A percentile compares a stretch with the other conserved stretches of the same genome.
Conservation (phyloP, 2,797 vertebrate species). For the Alectoris magna region DNA sequence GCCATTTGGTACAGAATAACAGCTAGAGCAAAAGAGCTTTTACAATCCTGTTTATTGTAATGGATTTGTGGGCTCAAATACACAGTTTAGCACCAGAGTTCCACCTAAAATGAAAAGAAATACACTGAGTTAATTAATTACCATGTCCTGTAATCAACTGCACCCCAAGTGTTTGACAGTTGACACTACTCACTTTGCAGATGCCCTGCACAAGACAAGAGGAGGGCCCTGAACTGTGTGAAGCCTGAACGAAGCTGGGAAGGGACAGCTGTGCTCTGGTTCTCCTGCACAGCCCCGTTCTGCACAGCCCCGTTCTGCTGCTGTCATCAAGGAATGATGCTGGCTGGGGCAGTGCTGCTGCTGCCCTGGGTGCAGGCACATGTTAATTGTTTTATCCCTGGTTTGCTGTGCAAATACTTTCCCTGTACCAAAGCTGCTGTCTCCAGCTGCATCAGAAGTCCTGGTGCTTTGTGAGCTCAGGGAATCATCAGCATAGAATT, state of each 20-base stretch:
- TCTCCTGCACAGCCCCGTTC: neutral
- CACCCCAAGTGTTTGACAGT: neutral
- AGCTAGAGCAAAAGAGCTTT: neutral
- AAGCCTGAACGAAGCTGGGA: neutral
- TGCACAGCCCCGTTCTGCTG: neutral
- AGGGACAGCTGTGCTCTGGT: neutral
- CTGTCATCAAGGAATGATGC: too few relatives aligned
- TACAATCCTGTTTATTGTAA: constrained; percentile 46
- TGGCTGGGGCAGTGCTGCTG: neutral
- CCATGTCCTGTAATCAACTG: constrained; percentile 39
- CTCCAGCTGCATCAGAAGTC: neutral
- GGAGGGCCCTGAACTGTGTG: neutral
- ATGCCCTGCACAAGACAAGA: accelerated
- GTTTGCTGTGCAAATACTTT: accelerated
- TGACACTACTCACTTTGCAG: neutral
- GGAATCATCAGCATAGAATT: neutral
- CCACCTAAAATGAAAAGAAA: constrained; percentile 32
- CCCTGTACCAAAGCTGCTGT: neutral
- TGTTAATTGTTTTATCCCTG: accelerated
- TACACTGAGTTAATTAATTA: constrained; percentile 49
- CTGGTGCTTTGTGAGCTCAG: accelerated
- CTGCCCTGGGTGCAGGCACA: neutral
- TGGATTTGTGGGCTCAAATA: constrained; percentile 38
- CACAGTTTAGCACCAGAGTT: constrained; percentile 5
- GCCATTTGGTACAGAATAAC: neutral